A percentile compares a stretch with the other conserved stretches of the same genome.
Evolutionary conservation across 2,888 invertebrate species (phyloP).

Genomic region (Argynnis bischoffii): DNA sequence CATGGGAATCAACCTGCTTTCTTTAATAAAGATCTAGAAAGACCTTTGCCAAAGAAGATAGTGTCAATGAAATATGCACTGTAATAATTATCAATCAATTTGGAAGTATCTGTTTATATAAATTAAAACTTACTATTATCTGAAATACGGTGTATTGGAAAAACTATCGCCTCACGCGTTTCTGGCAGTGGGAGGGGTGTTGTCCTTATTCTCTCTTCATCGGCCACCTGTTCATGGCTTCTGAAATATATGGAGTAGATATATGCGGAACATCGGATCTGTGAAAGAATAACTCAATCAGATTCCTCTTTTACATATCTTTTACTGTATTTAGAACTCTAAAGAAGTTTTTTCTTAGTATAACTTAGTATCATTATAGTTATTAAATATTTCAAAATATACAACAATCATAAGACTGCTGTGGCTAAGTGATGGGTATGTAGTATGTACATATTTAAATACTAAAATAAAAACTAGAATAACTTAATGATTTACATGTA

Average conservation of each 20-base stretch:
- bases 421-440: no score
- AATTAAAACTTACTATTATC: conserved; percentile 52
- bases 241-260: conserved; percentile 70
- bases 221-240: conserved; percentile 68
- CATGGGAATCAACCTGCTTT: no score
- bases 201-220: conserved; percentile 61
- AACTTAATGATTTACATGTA: no score
- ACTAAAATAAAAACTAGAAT: no score
- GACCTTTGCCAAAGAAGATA: no score
- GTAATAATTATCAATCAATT: background rate
- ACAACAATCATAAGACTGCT: no score
- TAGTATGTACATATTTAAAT: no score
- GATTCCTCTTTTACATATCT: background rate
- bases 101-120: background rate
- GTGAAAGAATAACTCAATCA: conserved; percentile 26
- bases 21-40: no score
- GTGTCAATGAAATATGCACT: no score
- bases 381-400: no score
- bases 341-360: background rate
- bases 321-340: background rate
- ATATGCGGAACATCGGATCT: conserved; percentile 73
- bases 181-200: conserved; percentile 61
- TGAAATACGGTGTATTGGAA: conserved; percentile 66
- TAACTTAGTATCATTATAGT: no score
- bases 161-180: conserved; percentile 63